phyloP scores from a whole-genome alignment of 2,888 invertebrate species.

The Sinotaia quadrata region DNA sequence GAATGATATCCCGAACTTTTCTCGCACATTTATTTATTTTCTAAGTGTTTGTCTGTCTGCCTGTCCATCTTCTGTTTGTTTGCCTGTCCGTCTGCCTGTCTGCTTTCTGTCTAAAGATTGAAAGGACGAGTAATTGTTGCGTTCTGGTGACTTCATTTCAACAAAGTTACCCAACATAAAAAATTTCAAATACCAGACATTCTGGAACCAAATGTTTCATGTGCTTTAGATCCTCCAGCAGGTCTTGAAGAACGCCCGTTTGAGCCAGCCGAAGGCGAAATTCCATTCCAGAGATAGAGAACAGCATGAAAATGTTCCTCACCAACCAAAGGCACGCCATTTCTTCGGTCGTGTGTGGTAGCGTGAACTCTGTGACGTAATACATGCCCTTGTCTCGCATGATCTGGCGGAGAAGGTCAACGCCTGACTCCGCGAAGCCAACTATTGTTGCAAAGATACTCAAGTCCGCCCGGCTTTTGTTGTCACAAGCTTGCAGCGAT shows the following conservation, averaged over 20 bases:
- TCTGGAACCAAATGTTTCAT: slow-evolving; percentile 1
- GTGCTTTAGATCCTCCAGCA: slow-evolving; percentile 3
- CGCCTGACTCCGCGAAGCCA: slow-evolving; percentile 1
- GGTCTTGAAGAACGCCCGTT: slow-evolving; percentile 7
- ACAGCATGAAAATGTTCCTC: background rate
- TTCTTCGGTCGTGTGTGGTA: background rate
- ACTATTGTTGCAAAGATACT: background rate
- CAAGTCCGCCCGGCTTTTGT: background rate
- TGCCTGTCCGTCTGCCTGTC: too few species aligned
- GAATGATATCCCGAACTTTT: too few species aligned
- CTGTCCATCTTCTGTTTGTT: too few species aligned
- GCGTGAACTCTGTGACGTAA: background rate
- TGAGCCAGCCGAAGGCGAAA: slow-evolving; percentile 8
- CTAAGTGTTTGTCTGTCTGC: too few species aligned
- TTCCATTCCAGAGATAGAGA: background rate
- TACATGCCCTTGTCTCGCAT: background rate
- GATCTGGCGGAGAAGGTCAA: background rate
- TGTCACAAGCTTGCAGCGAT: background rate
- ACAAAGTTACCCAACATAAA: too few species aligned
- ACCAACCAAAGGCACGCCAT: background rate
- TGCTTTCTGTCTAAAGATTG: too few species aligned
- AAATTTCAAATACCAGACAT: background rate
- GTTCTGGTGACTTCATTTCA: too few species aligned
- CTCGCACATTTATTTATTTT: too few species aligned
- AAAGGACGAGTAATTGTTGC: too few species aligned